Evolutionary conservation across 2,888 invertebrate genomes (phyloP), one percentile per base, ranked within the genome.

Genomic region (Drosophila setosimentum): DNA sequence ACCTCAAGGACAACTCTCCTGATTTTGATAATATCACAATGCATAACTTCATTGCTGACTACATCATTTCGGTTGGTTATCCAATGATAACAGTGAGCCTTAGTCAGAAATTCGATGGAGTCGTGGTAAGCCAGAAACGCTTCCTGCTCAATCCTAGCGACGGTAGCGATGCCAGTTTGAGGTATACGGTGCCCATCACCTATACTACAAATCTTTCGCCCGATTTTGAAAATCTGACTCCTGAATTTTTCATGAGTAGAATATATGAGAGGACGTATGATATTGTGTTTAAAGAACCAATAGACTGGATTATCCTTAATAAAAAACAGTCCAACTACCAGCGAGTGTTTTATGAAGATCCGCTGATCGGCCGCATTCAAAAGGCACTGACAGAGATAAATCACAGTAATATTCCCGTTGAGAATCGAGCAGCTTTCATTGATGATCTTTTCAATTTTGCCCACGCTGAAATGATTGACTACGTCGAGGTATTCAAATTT

Each of bases 391-490:
- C 61, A 5, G 30, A 60, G n/a, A 4, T 49, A 0, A 68, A 76
- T 2, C 88, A 89, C 67, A 83, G 83, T 45, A 71, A 70, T 4
- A 87, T 92, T 27, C 87, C 89, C 13, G 82, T 78, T 11, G 85
- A 95, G 11, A 97, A 96, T 92, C 94, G 97, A 35, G 97, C 96
- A 0, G 96, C 97, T 64, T 85, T 96, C 11, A 92, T 98, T 0
- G 96, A 97, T 81, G 98, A 98, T 91, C 93, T 95, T 6, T 94
- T 95, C 74, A 95, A 94, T 74, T 92, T 96, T 59, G 96, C 95
- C 4, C 93, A 94, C 65, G 94, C 61, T 7, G 61, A 64, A 1
- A 53, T 53, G 29, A 37, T 83, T 8, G 83, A 86, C 16, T 88
- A 86, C 8, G 75, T 51, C 1, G 73, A 87, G 5, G 89, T 89